Evolutionary conservation across 2,888 invertebrate species (phyloP), one percentile per base, ranked within the genome.

Genomic region (Trichopoda pennipes): DNA sequence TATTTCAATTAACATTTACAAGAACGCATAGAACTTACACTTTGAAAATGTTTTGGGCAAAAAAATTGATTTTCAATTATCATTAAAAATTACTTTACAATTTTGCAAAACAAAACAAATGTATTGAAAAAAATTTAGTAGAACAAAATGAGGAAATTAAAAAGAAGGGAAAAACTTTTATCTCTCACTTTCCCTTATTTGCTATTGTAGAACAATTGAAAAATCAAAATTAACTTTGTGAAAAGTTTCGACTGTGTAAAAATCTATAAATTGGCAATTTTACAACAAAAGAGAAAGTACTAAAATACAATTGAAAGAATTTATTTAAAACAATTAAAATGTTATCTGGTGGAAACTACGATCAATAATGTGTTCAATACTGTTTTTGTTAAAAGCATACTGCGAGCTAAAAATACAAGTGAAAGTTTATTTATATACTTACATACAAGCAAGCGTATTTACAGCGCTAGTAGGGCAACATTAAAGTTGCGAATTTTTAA

Each of bases 51-150:
- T 78, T 74, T 77, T 58, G 64, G 35, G 81, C 73, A 81, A 81
- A 81, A 77, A 81, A 82, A 82, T 82, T 79, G 82, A 82, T 82
- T 82, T 82, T 82, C 82, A 82, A 82, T 82, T 82, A 79, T 82
- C 82, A 79, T 72, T 79, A 82, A 76, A 79, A 82, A 82, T 82
- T 82, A 79, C 53, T 82, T 79, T 75, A 69, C 72, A 79, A n/a
- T 79, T 79, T 63, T 28, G 12, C 8, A 38, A 10, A 66, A 23
- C 64, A 58, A 21, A 14, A 49, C 35, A n/a, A 0, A 60, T 16
- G 1, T 16, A n/a, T n/a, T n/a, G n/a, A n/a, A n/a, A 21, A 1
- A 47, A 47, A 49, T 17, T 23, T 16, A 28, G 28, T 28, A 19
- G 19, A n/a, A 68, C 19, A 51, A 44, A 49, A 23, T 56, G 23